Percentiles rank a stretch among this genome's conserved stretches.
These are phyloP conservation scores for Ricordea florida DNA, from an alignment of 92 coral and sea anemone genomes.

Conservation along the genomic window DNA sequence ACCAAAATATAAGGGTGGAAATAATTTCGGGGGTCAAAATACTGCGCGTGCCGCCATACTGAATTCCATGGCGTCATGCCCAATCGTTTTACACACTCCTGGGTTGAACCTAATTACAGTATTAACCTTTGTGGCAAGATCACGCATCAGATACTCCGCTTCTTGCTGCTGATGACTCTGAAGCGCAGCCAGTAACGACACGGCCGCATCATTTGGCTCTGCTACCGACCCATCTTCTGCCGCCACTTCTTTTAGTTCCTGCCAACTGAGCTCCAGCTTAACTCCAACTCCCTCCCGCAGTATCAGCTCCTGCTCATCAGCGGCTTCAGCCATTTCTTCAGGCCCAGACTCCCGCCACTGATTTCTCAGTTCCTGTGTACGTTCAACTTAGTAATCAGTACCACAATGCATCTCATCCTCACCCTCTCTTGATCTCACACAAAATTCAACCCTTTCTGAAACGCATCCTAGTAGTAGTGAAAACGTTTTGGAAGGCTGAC, in stretches of 20 bases:
- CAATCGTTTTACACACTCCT: too few relatives aligned
- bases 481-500: too few relatives aligned
- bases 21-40: too few relatives aligned
- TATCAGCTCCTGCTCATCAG: constrained; percentile 79
- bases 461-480: background rate
- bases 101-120: too few relatives aligned
- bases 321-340: constrained; percentile 87
- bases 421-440: background rate
- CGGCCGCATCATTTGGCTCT: constrained; percentile 68
- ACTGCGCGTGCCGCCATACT: too few relatives aligned
- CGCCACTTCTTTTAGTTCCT: constrained; percentile 33
- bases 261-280: constrained; percentile 66
- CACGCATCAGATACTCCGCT: constrained; percentile 83
- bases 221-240: constrained; percentile 55
- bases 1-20: too few relatives aligned
- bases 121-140: constrained; percentile 83
- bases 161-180: constrained; percentile 94
- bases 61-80: too few relatives aligned
- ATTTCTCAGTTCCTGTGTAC: constrained; percentile 92
- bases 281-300: constrained; percentile 89
- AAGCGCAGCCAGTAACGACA: constrained; percentile 81
- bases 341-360: constrained; percentile 96
- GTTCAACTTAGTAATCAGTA: too few relatives aligned
- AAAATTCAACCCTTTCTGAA: background rate
- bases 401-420: too few relatives aligned